Base-by-base conservation (phyloP, 1,140 invertebrate genomes). In the Zelostemma sp. region DNA sequence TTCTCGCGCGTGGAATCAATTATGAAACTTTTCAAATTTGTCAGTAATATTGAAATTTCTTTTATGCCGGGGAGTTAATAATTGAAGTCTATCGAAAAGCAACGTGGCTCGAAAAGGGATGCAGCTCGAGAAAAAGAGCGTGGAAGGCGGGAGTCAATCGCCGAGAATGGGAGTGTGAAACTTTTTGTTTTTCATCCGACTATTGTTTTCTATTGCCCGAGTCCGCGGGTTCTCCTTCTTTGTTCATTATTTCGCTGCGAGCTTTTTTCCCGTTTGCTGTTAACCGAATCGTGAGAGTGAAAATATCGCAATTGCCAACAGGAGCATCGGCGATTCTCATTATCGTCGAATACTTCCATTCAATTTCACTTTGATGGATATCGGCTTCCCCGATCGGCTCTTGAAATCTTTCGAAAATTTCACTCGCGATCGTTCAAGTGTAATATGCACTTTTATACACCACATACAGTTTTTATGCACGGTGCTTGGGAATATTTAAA, bases 41-140 rank as follows among this genome's bases (percentile, higher is more conserved):
- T 83, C 82, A 80, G 82, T 83, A 83, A 85, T 85, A 85, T 85
- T 84, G 82, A 85, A 84, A 85, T 85, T 84, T 84, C 83, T 83
- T 85, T 85, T 80, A 84, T 83, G 70, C 78, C 69, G 66, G 49
- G 70, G 73, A 82, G 78, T 77, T 82, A 79, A 82, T 82, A 84
- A 85, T 84, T 82, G 81, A 84, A 85, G 80, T 84, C 82, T 82
- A 85, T 83, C 82, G 80, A 67, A 77, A 67, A 72, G 73, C 69
- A 72, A 74, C 50, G 68, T 68, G 47, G 62, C 60, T 54, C 55
- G 25, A 48, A n/a, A 68, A 72, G 70, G 66, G 73, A 73, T 59
- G 69, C 62, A 61, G 66, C 68, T 33, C 28, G 67, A 60, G 63
- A 58, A 75, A 48, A 40, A 67, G 67, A 68, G 59, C 70, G 66